Conservation (phyloP, 2,888 invertebrate genomes). For the Drosophila meridionalis region DNA sequence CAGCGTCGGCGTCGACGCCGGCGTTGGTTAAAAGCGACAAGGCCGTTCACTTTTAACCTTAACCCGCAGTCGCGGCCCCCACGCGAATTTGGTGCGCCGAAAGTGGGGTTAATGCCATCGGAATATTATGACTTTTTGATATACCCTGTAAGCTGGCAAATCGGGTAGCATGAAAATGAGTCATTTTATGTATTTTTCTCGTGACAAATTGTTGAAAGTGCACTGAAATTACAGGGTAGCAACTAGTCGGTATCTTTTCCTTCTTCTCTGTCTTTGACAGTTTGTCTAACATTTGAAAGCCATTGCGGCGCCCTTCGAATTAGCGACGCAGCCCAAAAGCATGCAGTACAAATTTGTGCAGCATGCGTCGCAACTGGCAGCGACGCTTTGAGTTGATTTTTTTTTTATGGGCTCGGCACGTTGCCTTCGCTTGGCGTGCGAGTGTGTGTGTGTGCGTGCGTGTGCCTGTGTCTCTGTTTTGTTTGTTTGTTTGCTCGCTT, state of each 20-base stretch:
- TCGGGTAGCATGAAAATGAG: background rate
- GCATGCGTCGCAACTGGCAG: slow-evolving; percentile 13
- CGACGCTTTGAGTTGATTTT: slow-evolving; percentile 39
- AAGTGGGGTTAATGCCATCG: slow-evolving; percentile 57
- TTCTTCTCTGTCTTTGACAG: slow-evolving; percentile 20
- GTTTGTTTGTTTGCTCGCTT: slow-evolving; percentile 53
- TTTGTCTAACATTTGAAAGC: slow-evolving; percentile 57
- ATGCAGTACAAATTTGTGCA: slow-evolving; percentile 35
- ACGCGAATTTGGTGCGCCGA: slow-evolving; percentile 10
- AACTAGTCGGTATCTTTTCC: background rate
- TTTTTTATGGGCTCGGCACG: slow-evolving; percentile 79
- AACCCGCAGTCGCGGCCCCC: slow-evolving; percentile 41
- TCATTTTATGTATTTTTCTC: background rate
- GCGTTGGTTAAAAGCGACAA: slow-evolving; percentile 33
- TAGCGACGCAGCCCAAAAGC: slow-evolving; percentile 52
- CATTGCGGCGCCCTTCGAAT: slow-evolving; percentile 14
- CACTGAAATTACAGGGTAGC: background rate
- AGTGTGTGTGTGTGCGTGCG: background rate
- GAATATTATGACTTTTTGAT: slow-evolving; percentile 6
- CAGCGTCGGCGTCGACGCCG: background rate
- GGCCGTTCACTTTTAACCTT: slow-evolving; percentile 76
- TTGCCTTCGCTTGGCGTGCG: slow-evolving; percentile 32
- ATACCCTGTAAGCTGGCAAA: background rate
- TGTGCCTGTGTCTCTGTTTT: slow-evolving; percentile 15
- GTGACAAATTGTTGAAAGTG: background rate